Conservation (phyloP, 2,888 invertebrate species). For the Nineta flava region DNA sequence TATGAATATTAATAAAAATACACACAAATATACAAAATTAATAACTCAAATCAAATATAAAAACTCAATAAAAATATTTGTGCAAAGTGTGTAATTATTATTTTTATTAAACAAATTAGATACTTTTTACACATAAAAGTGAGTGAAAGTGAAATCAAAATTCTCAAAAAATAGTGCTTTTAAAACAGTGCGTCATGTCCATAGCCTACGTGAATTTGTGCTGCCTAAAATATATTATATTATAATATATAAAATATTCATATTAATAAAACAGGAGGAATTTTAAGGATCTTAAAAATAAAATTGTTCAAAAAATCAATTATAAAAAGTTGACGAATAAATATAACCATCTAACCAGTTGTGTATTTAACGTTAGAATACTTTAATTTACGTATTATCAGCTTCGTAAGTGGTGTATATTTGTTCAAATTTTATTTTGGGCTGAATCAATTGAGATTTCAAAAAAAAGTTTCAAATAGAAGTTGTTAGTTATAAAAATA, state of each 20-base stretch:
- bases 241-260: conserved; percentile 13
- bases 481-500: too few species aligned
- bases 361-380: too few species aligned
- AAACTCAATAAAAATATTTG: conserved; percentile 21
- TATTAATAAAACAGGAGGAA: conserved; percentile 3
- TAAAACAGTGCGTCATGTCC: conserved; percentile 28
- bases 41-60: conserved; percentile 19
- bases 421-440: too few species aligned
- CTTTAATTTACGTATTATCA: too few species aligned
- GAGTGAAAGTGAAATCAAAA: neutral
- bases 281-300: conserved; percentile 12
- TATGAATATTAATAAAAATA: conserved; percentile 11
- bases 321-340: conserved; percentile 2
- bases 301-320: neutral
- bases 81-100: too few species aligned
- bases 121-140: too few species aligned
- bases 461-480: too few species aligned
- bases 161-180: conserved; percentile 24
- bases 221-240: conserved; percentile 14
- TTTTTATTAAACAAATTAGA: too few species aligned
- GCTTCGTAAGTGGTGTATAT: too few species aligned
- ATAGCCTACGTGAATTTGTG: conserved; percentile 29
- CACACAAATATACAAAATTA: conserved; percentile 25
- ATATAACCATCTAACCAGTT: neutral
- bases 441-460: too few species aligned